These are phyloP conservation scores for Mesoligia furuncula DNA, from an alignment of 2,888 invertebrate species.

Conservation along the genomic window DNA sequence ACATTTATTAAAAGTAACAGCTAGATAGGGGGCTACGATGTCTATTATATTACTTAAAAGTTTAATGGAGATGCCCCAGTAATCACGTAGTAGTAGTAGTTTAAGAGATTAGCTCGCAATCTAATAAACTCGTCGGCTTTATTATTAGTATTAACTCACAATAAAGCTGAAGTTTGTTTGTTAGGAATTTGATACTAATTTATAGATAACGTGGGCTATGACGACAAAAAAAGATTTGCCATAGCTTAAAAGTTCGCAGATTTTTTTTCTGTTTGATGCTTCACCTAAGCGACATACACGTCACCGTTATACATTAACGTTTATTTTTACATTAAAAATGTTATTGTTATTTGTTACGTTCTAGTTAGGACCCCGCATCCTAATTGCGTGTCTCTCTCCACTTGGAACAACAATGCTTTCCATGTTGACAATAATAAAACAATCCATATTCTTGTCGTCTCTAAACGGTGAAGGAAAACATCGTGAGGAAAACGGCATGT, in stretches of 20 bases:
- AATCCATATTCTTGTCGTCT: neutral
- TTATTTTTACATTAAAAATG: neutral
- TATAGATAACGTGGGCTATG: neutral
- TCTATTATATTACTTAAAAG: no score
- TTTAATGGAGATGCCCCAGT: no score
- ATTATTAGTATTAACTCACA: no score
- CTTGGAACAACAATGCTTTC: slow-evolving; percentile 7
- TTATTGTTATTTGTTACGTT: neutral
- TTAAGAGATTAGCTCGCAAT: no score
- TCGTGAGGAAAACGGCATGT: neutral
- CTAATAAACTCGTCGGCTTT: no score
- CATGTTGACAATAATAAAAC: no score
- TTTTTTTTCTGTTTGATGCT: neutral
- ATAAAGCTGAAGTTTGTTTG: no score
- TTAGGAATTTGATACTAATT: no score
- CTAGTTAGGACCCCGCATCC: neutral
- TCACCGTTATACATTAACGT: neutral
- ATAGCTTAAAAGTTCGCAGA: neutral
- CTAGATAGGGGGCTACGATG: no score
- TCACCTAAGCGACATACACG: neutral
- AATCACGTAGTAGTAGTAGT: no score
- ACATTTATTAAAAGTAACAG: no score
- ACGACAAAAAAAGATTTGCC: slow-evolving; percentile 8
- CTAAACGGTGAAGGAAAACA: neutral
- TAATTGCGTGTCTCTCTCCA: neutral